phyloP scores from a whole-genome alignment of 2,797 vertebrate genomes.

The Arrhamphus sclerolepis region DNA sequence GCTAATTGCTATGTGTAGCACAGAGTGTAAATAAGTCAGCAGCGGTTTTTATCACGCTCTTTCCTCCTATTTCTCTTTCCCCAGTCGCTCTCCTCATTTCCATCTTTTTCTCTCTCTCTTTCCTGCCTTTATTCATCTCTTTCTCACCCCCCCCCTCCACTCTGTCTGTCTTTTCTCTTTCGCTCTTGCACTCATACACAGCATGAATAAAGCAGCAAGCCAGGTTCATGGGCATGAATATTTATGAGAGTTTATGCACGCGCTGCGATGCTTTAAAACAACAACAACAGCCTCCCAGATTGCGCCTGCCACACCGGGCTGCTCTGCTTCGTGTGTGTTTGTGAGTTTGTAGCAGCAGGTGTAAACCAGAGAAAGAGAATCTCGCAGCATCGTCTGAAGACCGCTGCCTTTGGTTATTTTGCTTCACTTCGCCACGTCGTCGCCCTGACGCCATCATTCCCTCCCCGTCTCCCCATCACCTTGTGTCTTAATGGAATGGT shows the following conservation, averaged over 20 bases:
- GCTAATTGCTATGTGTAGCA: constrained; percentile 71
- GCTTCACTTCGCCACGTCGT: constrained; percentile 52
- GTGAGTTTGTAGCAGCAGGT: constrained; percentile 58
- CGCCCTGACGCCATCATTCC: constrained; percentile 30
- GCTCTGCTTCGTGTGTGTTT: constrained; percentile 35
- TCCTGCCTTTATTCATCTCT: constrained; percentile 11
- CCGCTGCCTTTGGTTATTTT: constrained; percentile 67
- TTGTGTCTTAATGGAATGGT: constrained; percentile 37
- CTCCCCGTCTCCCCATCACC: not conserved
- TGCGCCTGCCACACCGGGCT: constrained; percentile 66
- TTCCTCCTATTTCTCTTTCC: constrained; percentile 48
- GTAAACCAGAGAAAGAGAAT: constrained; percentile 72
- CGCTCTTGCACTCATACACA: constrained; percentile 65
- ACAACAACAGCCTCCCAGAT: constrained; percentile 73
- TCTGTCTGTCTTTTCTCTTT: constrained; percentile 22
- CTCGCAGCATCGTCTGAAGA: constrained; percentile 71
- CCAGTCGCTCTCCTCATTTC: constrained; percentile 40
- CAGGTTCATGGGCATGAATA: constrained; percentile 79
- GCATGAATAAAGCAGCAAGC: constrained; percentile 78
- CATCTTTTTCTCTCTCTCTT: constrained; percentile 33
- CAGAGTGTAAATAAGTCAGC: constrained; percentile 73
- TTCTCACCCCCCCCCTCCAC: constrained; percentile 1
- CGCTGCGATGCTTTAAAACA: constrained; percentile 77
- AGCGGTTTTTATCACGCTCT: constrained; percentile 60
- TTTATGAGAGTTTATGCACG: constrained; percentile 79